Evolutionary conservation across 2,797 vertebrate species (phyloP).

Genomic region (Lacerta bilineata): DNA sequence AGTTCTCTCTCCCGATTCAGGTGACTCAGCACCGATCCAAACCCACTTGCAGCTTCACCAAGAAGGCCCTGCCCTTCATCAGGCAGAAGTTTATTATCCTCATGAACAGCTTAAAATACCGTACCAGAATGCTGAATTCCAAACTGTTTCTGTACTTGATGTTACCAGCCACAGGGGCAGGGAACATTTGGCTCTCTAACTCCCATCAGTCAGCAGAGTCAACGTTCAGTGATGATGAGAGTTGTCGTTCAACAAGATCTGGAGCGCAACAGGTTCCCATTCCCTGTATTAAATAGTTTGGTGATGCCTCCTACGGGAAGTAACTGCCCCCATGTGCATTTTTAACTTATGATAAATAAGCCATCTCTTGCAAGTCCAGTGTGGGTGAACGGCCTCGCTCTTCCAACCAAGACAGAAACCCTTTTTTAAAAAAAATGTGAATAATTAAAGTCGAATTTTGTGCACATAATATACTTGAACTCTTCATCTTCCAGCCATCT

Average conservation of each 20-base stretch:
- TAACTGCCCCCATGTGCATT: neutral
- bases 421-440: neutral
- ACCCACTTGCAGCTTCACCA: neutral
- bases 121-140: neutral
- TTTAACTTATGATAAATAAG: neutral
- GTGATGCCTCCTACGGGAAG: neutral
- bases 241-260: too few species aligned
- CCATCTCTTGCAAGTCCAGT: neutral
- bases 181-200: too few species aligned
- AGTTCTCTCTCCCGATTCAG: neutral
- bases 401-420: neutral
- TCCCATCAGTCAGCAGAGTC: too few species aligned
- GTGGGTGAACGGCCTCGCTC: too few species aligned
- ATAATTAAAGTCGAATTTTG: neutral
- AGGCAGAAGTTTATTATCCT: neutral
- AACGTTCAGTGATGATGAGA: too few species aligned
- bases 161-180: neutral
- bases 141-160: neutral
- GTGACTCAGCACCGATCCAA: neutral
- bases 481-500: neutral
- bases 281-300: neutral
- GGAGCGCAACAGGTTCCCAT: too few species aligned
- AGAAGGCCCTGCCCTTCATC: neutral
- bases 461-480: constrained; percentile 4
- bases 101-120: neutral